Conservation (phyloP, 2,888 invertebrate species). For the Tetrapedia diversipes region DNA sequence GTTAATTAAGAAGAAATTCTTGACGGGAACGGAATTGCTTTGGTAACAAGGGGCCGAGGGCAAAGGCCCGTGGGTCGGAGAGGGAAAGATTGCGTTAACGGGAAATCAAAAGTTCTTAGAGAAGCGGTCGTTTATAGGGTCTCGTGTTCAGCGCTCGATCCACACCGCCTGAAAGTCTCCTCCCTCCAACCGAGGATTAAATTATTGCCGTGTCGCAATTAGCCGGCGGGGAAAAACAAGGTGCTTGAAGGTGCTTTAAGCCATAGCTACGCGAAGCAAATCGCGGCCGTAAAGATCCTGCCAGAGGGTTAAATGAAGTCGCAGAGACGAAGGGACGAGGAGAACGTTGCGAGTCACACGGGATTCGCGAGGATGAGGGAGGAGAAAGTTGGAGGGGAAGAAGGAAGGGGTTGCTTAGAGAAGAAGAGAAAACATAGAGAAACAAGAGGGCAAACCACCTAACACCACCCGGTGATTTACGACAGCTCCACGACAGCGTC, state of each 20-base stretch:
- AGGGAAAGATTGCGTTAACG: conserved; percentile 28
- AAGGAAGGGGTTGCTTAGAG: too few species aligned
- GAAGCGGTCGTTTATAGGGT: conserved; percentile 10
- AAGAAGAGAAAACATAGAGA: neutral
- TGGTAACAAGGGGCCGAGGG: neutral
- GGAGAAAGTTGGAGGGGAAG: neutral
- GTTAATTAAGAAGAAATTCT: conserved; percentile 32
- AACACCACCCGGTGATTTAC: conserved; percentile 48
- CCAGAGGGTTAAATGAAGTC: conserved; percentile 27
- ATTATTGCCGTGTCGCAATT: conserved; percentile 61
- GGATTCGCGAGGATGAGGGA: neutral
- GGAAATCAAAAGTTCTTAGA: conserved; percentile 22
- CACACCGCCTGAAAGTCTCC: conserved; percentile 32
- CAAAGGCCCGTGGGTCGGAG: neutral
- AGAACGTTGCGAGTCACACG: conserved; percentile 2
- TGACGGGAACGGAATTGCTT: conserved; percentile 11
- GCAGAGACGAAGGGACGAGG: neutral
- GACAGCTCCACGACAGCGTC: conserved; percentile 49
- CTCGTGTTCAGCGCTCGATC: conserved; percentile 10
- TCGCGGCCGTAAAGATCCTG: conserved; percentile 4
- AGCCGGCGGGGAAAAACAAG: conserved; percentile 30
- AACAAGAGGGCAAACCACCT: neutral
- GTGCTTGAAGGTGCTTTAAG: conserved; percentile 13
- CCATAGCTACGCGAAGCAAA: conserved; percentile 29
- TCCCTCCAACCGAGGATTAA: conserved; percentile 45